These are phyloP conservation scores for Drosophila leonis DNA, from an alignment of 2,888 invertebrate species.

Conservation along the genomic window DNA sequence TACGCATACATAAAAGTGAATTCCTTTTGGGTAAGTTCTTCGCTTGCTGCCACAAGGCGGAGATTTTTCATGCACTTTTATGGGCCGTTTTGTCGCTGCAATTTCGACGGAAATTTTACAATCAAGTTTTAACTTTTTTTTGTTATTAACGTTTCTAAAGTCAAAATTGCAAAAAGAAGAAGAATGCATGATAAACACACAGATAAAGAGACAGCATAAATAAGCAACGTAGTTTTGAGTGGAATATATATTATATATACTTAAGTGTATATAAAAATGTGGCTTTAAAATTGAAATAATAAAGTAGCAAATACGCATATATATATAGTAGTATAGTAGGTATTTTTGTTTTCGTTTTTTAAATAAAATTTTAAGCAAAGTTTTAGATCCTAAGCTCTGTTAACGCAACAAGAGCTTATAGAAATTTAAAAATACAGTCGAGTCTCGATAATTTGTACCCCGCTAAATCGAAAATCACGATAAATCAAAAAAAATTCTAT, in stretches of 20 bases:
- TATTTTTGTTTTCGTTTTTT: too few species aligned
- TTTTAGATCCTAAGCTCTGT: too few species aligned
- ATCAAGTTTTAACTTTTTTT: constrained; percentile 25
- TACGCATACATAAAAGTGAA: constrained; percentile 24
- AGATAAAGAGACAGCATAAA: neutral
- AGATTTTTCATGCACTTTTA: constrained; percentile 43
- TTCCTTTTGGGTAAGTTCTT: constrained; percentile 27
- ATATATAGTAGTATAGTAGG: too few species aligned
- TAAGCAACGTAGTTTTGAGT: too few species aligned
- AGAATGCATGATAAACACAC: neutral
- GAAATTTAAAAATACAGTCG: too few species aligned
- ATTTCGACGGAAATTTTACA: constrained; percentile 23
- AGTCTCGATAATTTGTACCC: too few species aligned
- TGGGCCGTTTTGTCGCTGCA: constrained; percentile 38
- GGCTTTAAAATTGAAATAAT: neutral
- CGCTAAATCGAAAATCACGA: too few species aligned
- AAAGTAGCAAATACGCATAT: too few species aligned
- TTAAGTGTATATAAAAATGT: neutral
- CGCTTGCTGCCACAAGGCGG: constrained; percentile 8
- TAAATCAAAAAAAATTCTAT: too few species aligned
- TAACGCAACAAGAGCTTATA: too few species aligned
- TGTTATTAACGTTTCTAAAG: constrained; percentile 17
- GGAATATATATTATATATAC: neutral
- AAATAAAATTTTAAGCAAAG: too few species aligned
- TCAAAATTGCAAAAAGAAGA: neutral